Conservation (phyloP, 2,113 vertebrate species). For the Apodemus speciosus region DNA sequence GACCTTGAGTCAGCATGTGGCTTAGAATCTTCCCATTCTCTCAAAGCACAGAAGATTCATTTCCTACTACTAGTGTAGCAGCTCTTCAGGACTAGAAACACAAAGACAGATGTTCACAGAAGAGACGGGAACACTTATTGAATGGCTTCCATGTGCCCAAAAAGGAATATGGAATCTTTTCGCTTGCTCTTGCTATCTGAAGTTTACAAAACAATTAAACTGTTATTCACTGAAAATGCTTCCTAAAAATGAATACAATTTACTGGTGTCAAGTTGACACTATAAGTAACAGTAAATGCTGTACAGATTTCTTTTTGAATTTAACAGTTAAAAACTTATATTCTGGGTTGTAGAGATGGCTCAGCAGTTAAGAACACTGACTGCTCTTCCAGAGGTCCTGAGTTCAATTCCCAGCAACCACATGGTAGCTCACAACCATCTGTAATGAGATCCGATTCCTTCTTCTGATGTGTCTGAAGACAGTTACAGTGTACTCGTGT, state of each 20-base stretch:
- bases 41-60: not conserved
- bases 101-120: not conserved
- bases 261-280: not conserved
- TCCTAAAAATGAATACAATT: conserved; percentile 26
- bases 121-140: not conserved
- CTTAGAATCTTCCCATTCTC: not conserved
- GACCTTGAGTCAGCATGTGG: not conserved
- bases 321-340: conserved; percentile 29
- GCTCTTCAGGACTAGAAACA: not conserved
- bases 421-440: no score
- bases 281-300: not conserved
- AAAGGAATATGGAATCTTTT: not conserved
- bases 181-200: not conserved
- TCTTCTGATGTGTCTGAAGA: no score
- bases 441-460: no score
- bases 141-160: not conserved
- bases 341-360: not conserved
- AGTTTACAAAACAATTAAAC: not conserved
- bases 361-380: no score
- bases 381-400: no score
- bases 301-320: not conserved
- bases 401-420: no score
- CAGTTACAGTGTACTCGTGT: no score
- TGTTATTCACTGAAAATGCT: not conserved
- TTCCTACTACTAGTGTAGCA: not conserved